Evolutionary conservation across 2,113 vertebrate species (phyloP).

Genomic region (Elgaria multicarinata): DNA sequence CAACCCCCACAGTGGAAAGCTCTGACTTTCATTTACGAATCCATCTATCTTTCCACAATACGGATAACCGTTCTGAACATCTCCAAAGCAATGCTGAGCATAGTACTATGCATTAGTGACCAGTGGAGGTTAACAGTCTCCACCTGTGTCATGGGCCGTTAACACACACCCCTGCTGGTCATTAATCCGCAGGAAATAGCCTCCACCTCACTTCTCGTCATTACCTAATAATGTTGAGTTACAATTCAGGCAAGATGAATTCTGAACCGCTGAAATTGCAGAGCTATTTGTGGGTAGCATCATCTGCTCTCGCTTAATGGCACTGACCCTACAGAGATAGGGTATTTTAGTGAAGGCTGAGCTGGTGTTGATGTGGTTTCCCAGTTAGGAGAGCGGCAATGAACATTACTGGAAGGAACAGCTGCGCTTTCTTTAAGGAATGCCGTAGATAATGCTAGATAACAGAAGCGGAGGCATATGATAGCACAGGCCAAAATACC

Average conservation of each 20-base stretch:
- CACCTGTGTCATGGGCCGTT: slow-evolving; percentile 51
- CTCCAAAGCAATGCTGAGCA: slow-evolving; percentile 54
- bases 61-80: slow-evolving; percentile 43
- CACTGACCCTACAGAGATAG: slow-evolving; percentile 41
- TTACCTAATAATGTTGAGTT: slow-evolving; percentile 68
- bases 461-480: slow-evolving; percentile 51
- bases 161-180: slow-evolving; percentile 56
- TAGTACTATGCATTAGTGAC: slow-evolving; percentile 49
- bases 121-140: slow-evolving; percentile 47
- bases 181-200: slow-evolving; percentile 71
- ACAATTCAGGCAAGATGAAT: slow-evolving; percentile 64
- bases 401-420: slow-evolving; percentile 58
- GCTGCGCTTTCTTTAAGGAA: slow-evolving; percentile 64
- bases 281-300: slow-evolving; percentile 52
- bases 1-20: not conserved
- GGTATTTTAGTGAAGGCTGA: slow-evolving; percentile 63
- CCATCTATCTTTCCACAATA: not conserved
- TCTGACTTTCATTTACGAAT: not conserved
- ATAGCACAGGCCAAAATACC: slow-evolving; percentile 55
- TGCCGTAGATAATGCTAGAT: slow-evolving; percentile 57
- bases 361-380: slow-evolving; percentile 41
- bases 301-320: slow-evolving; percentile 57
- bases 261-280: slow-evolving; percentile 60
- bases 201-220: slow-evolving; percentile 60
- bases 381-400: slow-evolving; percentile 51